Conservation (phyloP, 2,797 vertebrate genomes). For the Valencia hispanica region DNA sequence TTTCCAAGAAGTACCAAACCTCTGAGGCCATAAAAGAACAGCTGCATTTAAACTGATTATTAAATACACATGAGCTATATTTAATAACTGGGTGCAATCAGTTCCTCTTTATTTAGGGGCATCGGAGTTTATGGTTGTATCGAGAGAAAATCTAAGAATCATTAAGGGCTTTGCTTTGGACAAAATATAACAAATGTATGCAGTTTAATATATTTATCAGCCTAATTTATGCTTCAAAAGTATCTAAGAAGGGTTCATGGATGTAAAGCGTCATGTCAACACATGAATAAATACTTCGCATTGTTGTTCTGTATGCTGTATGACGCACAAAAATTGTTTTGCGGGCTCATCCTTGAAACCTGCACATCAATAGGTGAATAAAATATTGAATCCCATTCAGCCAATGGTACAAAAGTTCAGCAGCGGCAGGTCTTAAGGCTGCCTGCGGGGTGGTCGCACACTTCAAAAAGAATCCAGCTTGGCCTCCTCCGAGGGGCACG, state of each 20-base stretch:
- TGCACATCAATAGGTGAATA: slow-evolving; percentile 75
- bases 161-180: background rate
- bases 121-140: background rate
- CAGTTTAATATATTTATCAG: slow-evolving; percentile 19
- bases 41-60: background rate
- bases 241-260: slow-evolving; percentile 16
- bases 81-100: background rate
- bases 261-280: slow-evolving; percentile 45
- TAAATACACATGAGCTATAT: background rate
- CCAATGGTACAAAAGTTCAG: slow-evolving; percentile 80
- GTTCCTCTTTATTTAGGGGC: background rate
- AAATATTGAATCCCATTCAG: slow-evolving; percentile 79
- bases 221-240: slow-evolving; percentile 15
- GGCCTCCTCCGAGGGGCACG: slow-evolving; percentile 70
- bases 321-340: slow-evolving; percentile 57
- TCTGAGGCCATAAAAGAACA: background rate
- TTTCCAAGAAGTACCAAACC: background rate
- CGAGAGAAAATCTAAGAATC: background rate
- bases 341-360: slow-evolving; percentile 63
- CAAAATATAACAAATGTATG: slow-evolving; percentile 3
- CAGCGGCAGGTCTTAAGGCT: slow-evolving; percentile 70
- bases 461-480: slow-evolving; percentile 69
- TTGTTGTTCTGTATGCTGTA: slow-evolving; percentile 49
- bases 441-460: slow-evolving; percentile 72
- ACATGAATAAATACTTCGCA: slow-evolving; percentile 47